phyloP scores from a whole-genome alignment of 2,113 vertebrate genomes.

The Channa maculata region DNA sequence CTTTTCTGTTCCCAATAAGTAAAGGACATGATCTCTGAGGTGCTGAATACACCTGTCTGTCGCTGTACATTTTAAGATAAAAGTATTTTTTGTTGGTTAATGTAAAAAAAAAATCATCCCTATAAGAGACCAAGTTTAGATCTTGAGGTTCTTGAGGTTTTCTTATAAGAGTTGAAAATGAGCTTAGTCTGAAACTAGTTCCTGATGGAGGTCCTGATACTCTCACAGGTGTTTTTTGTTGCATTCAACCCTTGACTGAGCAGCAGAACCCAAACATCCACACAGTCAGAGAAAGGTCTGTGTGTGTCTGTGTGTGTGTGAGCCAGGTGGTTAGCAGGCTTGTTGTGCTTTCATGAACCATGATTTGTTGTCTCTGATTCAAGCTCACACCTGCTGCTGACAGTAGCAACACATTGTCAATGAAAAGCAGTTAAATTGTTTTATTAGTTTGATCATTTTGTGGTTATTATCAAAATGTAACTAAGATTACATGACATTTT shows the following conservation, averaged over 20 bases:
- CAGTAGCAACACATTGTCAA: conserved; percentile 1
- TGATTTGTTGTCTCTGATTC: not conserved
- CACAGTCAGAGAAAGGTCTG: conserved; percentile 1
- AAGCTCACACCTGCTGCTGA: conserved; percentile 22
- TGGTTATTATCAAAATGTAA: no score
- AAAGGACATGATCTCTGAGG: no score
- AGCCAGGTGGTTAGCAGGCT: conserved; percentile 20
- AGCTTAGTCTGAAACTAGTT: not conserved
- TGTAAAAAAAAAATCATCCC: not conserved
- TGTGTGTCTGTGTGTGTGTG: not conserved
- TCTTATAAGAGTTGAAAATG: not conserved
- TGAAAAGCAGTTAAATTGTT: no score
- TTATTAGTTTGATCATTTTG: no score
- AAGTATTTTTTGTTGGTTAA: no score
- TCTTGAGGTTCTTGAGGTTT: not conserved
- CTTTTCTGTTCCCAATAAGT: no score
- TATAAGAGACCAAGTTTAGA: not conserved
- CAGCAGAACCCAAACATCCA: conserved; percentile 32
- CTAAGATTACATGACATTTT: no score
- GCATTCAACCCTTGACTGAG: conserved; percentile 14
- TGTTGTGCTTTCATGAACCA: conserved; percentile 11
- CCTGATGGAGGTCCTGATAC: not conserved
- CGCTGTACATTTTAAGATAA: no score
- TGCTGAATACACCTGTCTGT: no score
- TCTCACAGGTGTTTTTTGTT: conserved; percentile 26